Conservation (phyloP, 2,888 invertebrate species). For the Machimus atricapillus region DNA sequence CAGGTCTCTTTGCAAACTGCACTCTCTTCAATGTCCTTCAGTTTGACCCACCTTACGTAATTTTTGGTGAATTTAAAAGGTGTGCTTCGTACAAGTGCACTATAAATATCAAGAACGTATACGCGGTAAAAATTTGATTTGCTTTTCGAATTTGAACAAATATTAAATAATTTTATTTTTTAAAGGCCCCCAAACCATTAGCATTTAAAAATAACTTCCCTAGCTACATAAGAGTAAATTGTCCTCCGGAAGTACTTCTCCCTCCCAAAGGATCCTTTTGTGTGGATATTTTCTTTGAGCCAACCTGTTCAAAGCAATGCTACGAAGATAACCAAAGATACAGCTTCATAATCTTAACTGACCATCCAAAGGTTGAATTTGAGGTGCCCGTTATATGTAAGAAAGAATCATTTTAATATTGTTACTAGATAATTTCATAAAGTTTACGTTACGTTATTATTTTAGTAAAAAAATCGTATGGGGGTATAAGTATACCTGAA, state of each 20-base stretch:
- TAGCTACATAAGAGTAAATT: not conserved
- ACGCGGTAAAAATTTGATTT: conserved; percentile 31
- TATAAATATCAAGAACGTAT: conserved; percentile 27
- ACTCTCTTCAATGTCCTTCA: not conserved
- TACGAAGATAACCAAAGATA: not conserved
- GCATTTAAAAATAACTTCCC: not conserved
- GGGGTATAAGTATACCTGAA: not conserved
- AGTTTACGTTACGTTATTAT: not conserved
- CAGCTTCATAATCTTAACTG: not conserved
- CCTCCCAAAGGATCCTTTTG: not conserved
- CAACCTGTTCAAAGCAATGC: not conserved
- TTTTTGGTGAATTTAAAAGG: not conserved
- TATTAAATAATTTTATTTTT: not conserved
- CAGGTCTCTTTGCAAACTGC: not conserved
- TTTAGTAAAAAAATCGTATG: not conserved
- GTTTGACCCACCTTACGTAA: not conserved
- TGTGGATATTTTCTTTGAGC: not conserved
- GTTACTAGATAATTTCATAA: not conserved
- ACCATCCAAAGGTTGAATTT: conserved; percentile 35
- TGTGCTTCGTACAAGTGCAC: not conserved
- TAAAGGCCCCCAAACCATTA: not conserved
- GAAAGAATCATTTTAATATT: not conserved
- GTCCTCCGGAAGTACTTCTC: not conserved
- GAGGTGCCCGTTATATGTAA: conserved; percentile 37
- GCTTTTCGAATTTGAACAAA: not conserved